A percentile compares a stretch with the other conserved stretches of the same genome.
Conservation (phyloP, 2,888 invertebrate species). For the Megalurothrips usitatus region DNA sequence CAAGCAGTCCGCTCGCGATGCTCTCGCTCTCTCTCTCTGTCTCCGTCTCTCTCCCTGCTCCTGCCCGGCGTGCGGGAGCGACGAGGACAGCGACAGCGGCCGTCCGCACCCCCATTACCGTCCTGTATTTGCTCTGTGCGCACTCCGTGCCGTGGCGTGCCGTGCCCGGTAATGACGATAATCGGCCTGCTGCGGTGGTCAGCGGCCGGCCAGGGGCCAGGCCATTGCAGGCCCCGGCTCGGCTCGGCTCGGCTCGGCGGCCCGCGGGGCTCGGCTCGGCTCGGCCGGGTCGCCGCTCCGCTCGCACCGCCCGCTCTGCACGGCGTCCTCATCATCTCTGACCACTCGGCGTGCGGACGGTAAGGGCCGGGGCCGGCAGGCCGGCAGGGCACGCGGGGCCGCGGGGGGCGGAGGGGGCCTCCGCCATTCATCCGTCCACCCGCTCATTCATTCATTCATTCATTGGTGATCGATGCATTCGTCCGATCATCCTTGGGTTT, state of each 20-base stretch:
- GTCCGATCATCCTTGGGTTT: too few species aligned
- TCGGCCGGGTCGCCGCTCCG: too few species aligned
- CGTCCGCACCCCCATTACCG: background rate
- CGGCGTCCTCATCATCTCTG: background rate
- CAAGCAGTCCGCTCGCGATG: too few species aligned
- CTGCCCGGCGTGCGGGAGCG: background rate
- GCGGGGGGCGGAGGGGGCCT: too few species aligned
- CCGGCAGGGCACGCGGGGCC: too few species aligned
- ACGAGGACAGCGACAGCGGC: background rate
- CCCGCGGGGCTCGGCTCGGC: too few species aligned
- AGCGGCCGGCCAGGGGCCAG: background rate
- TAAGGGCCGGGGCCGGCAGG: too few species aligned
- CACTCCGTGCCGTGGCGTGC: background rate
- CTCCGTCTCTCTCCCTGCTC: background rate
- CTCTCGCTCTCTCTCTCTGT: too few species aligned
- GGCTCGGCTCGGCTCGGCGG: background rate
- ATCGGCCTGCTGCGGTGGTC: constrained; percentile 13
- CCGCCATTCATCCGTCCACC: too few species aligned
- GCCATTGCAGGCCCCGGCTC: background rate
- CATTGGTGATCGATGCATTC: too few species aligned
- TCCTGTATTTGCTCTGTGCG: constrained; percentile 19
- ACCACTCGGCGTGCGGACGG: background rate
- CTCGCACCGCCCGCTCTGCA: background rate
- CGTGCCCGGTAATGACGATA: constrained; percentile 1
- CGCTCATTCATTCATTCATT: too few species aligned